These are phyloP conservation scores for Acleris emargana DNA, from an alignment of 2,888 invertebrate genomes.

Conservation along the genomic window DNA sequence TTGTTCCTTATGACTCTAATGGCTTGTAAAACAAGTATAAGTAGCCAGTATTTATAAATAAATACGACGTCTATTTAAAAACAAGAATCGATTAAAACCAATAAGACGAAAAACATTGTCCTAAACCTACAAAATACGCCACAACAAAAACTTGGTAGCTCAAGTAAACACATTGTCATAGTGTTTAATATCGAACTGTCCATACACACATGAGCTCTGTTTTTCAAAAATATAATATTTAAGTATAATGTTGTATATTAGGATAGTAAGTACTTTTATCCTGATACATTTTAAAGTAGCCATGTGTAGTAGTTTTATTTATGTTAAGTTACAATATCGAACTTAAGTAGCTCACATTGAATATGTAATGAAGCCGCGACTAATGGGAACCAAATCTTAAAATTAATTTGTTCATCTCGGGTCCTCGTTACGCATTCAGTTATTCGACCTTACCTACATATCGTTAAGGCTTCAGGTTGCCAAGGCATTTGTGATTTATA, in stretches of 20 bases:
- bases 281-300: too few relatives aligned
- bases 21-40: conserved; percentile 42
- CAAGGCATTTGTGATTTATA: conserved; percentile 43
- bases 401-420: conserved; percentile 13
- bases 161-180: too few relatives aligned
- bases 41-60: conserved; percentile 6
- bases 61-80: conserved; percentile 8
- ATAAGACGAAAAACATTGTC: neutral
- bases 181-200: too few relatives aligned
- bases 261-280: too few relatives aligned
- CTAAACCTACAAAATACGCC: too few relatives aligned
- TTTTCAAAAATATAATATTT: too few relatives aligned
- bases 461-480: conserved; percentile 36
- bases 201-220: too few relatives aligned
- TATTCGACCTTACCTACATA: conserved; percentile 37
- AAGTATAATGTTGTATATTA: too few relatives aligned
- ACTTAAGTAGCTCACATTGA: conserved; percentile 7
- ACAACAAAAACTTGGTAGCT: too few relatives aligned
- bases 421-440: conserved; percentile 31
- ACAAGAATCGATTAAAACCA: neutral
- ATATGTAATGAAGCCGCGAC: conserved; percentile 16
- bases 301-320: neutral
- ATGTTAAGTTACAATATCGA: neutral
- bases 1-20: conserved; percentile 49
- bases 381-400: conserved; percentile 14